phyloP scores from a whole-genome alignment of 2,888 invertebrate genomes.

The Caenorhabditis wallacei region DNA sequence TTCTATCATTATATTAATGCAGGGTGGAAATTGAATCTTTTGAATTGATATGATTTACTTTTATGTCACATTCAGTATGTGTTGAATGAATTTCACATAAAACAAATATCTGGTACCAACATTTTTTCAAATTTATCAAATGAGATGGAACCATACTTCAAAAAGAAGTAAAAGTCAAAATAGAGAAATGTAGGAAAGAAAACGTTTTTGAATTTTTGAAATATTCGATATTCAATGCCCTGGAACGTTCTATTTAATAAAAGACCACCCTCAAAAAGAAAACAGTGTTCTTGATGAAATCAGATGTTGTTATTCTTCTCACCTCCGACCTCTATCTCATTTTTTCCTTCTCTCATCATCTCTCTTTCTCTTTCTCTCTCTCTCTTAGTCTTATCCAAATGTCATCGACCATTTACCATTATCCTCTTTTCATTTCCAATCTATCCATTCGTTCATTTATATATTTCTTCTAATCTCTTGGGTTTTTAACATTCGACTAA shows the following conservation, averaged over 20 bases:
- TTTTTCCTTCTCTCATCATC: slow-evolving; percentile 1
- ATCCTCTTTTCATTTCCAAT: slow-evolving; percentile 5
- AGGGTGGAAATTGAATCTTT: slow-evolving; percentile 12
- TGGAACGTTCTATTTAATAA: no score
- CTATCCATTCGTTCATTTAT: neutral
- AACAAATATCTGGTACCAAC: neutral
- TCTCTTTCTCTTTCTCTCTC: slow-evolving; percentile 11
- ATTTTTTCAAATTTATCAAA: neutral
- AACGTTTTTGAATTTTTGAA: no score
- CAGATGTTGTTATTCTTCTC: slow-evolving; percentile 33
- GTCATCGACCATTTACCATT: slow-evolving; percentile 30
- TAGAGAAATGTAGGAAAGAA: no score
- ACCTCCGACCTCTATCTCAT: neutral
- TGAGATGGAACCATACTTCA: no score
- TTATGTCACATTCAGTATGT: neutral
- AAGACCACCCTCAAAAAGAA: neutral
- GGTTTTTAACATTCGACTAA: neutral
- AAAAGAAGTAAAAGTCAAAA: no score
- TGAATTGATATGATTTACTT: neutral
- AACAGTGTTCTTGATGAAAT: slow-evolving; percentile 1
- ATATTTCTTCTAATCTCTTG: slow-evolving; percentile 22
- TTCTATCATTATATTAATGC: slow-evolving; percentile 12
- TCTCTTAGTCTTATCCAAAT: slow-evolving; percentile 36
- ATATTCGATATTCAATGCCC: no score
- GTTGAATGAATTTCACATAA: neutral